A percentile compares a stretch with the other conserved stretches of the same genome.
Evolutionary conservation across 2,888 invertebrate genomes (phyloP).

Genomic region (Ecdyonurus torrentis): DNA sequence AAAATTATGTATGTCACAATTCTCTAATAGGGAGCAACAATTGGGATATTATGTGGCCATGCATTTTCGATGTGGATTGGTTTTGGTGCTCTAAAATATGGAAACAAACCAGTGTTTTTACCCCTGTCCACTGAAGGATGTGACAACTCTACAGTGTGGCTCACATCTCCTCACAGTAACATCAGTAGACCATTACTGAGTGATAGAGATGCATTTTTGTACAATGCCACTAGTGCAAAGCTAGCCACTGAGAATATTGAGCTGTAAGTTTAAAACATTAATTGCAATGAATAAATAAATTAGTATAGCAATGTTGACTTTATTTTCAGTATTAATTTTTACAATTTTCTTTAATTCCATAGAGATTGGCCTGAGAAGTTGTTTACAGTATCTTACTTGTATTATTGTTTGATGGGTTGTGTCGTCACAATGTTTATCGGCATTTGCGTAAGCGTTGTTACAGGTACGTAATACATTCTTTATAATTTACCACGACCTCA

Average conservation of each 20-base stretch:
- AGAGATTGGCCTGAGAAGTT: conserved; percentile 4
- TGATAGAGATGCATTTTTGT: not conserved
- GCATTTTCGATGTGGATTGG: conserved; percentile 12
- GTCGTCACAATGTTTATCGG: conserved; percentile 2
- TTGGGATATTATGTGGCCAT: conserved; percentile 16
- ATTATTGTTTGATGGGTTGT: conserved; percentile 1
- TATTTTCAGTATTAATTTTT: not conserved
- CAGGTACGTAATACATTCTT: not conserved
- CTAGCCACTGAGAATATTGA: not conserved
- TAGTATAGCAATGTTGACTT: not conserved
- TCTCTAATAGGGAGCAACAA: conserved; percentile 16
- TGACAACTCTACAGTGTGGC: conserved; percentile 4
- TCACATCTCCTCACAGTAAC: not conserved
- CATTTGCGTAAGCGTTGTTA: not conserved
- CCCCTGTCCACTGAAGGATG: conserved; percentile 9
- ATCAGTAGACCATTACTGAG: not conserved
- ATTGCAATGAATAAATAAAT: not conserved
- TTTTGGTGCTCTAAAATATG: conserved; percentile 8
- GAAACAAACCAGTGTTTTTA: conserved; percentile 9
- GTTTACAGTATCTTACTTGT: conserved; percentile 2
- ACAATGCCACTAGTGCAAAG: not conserved
- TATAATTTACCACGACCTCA: too few species aligned
- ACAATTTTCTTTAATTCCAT: not conserved
- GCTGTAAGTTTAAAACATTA: not conserved
- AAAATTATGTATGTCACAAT: too few species aligned